phyloP scores from a whole-genome alignment of 2,888 invertebrate species.

The Aphodius sticticus region DNA sequence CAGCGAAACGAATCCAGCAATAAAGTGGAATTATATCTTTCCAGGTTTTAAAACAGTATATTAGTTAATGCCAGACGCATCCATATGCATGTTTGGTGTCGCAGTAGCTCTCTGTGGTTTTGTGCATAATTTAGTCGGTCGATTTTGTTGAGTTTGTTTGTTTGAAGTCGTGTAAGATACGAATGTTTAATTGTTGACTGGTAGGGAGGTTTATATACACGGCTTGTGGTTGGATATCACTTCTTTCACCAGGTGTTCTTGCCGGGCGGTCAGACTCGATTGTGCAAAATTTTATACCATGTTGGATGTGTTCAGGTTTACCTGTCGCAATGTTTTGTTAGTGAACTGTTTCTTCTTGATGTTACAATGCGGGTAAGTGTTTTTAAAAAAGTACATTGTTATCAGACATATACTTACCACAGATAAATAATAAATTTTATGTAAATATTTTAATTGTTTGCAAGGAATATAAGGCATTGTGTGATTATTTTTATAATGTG shows the following conservation, averaged over 20 bases:
- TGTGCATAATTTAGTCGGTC: neutral
- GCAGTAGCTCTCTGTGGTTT: neutral
- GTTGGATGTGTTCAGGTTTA: constrained; percentile 4
- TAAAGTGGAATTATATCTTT: neutral
- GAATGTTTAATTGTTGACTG: neutral
- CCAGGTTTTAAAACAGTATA: neutral
- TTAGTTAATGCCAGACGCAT: neutral
- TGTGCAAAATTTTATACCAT: neutral
- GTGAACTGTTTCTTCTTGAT: neutral
- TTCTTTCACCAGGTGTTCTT: neutral
- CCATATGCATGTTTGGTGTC: too few relatives aligned
- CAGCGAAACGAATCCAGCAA: neutral
- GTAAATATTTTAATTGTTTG: neutral
- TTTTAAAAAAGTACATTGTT: neutral
- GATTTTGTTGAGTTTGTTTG: neutral
- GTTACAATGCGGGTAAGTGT: neutral
- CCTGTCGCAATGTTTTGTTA: neutral
- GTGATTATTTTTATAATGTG: too few relatives aligned
- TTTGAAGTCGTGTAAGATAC: neutral
- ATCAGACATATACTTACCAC: neutral
- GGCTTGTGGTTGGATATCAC: neutral
- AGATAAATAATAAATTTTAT: neutral
- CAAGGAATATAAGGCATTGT: too few relatives aligned
- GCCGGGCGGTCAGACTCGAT: neutral
- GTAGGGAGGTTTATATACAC: neutral